Conservation (phyloP, 2,113 vertebrate genomes). For the Hippolais icterina region DNA sequence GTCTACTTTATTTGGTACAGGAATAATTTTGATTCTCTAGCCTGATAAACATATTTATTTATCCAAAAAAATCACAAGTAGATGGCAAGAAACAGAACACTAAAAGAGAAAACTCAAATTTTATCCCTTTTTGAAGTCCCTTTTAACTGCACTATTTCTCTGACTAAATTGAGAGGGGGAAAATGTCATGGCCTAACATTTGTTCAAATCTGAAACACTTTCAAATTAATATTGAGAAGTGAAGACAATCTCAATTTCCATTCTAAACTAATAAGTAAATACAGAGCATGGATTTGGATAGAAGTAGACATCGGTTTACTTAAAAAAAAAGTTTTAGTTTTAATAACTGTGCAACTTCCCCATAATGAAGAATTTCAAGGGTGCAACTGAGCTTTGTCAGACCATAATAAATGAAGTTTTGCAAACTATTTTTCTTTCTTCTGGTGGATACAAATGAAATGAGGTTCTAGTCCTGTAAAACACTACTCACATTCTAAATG, state of each 20-base stretch:
- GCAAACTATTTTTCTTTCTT: neutral
- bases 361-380: neutral
- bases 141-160: neutral
- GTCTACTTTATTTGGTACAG: neutral
- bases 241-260: neutral
- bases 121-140: fast-evolving
- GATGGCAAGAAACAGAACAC: neutral
- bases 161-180: fast-evolving
- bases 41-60: neutral
- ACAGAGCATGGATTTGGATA: neutral
- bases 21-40: neutral
- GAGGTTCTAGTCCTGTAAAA: neutral
- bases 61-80: neutral
- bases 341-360: neutral
- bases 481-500: conserved; percentile 3
- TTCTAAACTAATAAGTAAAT: neutral
- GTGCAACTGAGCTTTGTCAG: neutral
- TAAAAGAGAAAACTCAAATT: neutral
- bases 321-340: neutral
- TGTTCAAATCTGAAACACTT: neutral
- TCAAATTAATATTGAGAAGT: neutral
- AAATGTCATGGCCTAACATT: neutral
- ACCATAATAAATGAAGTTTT: neutral
- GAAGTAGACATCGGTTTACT: neutral
- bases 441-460: neutral